Base-by-base conservation (phyloP, 1,140 invertebrate genomes). In the Drosophila persimilis region DNA sequence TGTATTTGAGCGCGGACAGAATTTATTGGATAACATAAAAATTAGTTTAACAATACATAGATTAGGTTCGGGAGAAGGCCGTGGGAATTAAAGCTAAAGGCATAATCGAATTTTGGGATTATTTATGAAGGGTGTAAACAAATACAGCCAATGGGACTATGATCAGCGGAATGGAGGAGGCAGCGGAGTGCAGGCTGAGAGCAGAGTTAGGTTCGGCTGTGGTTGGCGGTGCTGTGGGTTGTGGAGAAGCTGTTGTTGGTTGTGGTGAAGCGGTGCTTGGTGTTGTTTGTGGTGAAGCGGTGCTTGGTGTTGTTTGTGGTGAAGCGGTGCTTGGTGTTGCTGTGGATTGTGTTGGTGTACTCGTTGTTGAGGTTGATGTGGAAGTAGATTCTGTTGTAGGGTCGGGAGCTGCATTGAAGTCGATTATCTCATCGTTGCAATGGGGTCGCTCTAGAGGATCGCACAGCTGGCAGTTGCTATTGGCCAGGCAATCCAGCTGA, bases 391-490 rank as follows among this genome's bases (percentile, higher is more conserved):
- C 43, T 1, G 78, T 45, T 8, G 62, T 53, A 1, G 67, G 46
- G 7, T 48, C 41, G 22, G 51, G 39, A 6, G 11, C 17, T 35
- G 70, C 35, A 15, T 43, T 48, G 3, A 31, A 52, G 2, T 39
- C 29, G 1, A 84, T 8, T 29, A 56, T 15, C 24, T 62, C 72
- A 55, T 67, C 13, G 47, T 90, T 90, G 55, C 89, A 90, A 3
- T 66, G 43, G 1, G 35, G 2, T 7, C 73, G 52, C 39, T 88
- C 79, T 2, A 50, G 53, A 6, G 89, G 79, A 51, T 86, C 71
- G 43, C 89, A 90, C 15, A 90, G 67, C 13, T 69, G 43, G 6
- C 89, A 90, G 17, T 79, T 72, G 3, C 24, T 47, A 43, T 55
- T 35, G 9, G 54, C 44, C 11, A 79, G 50, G 45, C 89, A 90